Evolutionary conservation across 2,888 invertebrate species (phyloP), one percentile per base, ranked within the genome.

Genomic region (Cyaniris semiargus): DNA sequence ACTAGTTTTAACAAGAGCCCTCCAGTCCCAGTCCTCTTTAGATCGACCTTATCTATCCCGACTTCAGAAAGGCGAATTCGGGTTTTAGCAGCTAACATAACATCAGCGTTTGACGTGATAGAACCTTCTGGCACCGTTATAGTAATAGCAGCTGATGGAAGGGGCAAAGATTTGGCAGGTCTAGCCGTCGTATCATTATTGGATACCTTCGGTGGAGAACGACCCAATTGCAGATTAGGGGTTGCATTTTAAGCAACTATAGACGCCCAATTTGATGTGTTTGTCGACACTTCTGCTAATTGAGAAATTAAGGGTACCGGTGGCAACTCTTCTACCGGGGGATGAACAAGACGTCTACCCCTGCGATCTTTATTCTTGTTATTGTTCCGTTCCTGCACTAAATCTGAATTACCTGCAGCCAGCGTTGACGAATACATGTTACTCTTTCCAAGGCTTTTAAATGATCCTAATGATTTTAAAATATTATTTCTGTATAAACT

Each of bases 1-100:
- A 1, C n/a, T 58, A 58, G 7, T 58, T 58, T 58, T 58, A 58
- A 21, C 15, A 58, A 21, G 18, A 58, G 58, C 6, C 58, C 58
- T 58, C 58, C 58, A n/a, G 58, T 58, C n/a, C 21, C 58, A 21
- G 58, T 58, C 58, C 58, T 58, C 58, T 58, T 58, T n/a, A n/a
- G 5, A 21, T 58, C 58, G 6, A 58, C 58, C n/a, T 58, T 58
- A 1, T 58, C 58, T 58, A 58, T 58, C 7, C 58, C 58, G 58
- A 58, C 21, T n/a, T 58, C 58, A 58, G 21, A 58, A 21, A 58
- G 58, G n/a, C 21, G 58, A 8, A 58, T 58, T 15, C 58, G 58
- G 58, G 58, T 58, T 58, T 58, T 58, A n/a, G 58, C 58, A 21
- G 58, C 58, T n/a, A 21, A n/a, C 58, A 58, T 58, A 58, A 58